Percentiles rank a stretch among this genome's conserved stretches.
Conservation (phyloP, 1,140 invertebrate genomes). For the Agrypnia vestita region DNA sequence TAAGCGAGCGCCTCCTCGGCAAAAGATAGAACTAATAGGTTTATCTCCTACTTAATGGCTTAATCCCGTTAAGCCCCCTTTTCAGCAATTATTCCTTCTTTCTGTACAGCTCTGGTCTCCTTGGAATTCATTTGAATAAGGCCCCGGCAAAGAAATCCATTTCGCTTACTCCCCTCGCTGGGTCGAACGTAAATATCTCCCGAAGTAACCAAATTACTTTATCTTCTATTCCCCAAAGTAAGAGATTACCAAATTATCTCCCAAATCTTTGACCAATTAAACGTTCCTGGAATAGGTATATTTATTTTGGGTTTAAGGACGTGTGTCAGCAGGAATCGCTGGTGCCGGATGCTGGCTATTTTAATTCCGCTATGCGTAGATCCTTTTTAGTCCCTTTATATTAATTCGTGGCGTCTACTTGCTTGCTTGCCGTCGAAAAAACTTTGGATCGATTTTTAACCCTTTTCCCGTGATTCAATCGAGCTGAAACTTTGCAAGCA, state of each 20-base stretch:
- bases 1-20: not conserved
- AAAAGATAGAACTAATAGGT: slow-evolving; percentile 8
- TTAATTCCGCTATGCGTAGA: no score
- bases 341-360: no score
- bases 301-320: no score
- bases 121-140: slow-evolving; percentile 9
- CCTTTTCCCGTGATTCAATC: no score
- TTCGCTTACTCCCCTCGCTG: not conserved
- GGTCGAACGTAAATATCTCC: not conserved
- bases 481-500: no score
- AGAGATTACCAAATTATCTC: not conserved
- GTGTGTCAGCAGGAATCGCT: no score
- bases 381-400: no score
- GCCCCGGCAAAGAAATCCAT: not conserved
- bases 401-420: no score
- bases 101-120: not conserved
- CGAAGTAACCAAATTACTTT: not conserved
- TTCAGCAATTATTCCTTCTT: slow-evolving; percentile 13
- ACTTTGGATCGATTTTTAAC: no score
- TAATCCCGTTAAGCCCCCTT: slow-evolving; percentile 10
- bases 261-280: no score
- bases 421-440: no score
- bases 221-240: not conserved
- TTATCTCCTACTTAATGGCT: slow-evolving; percentile 13
- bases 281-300: no score